A percentile compares a stretch with the other conserved stretches of the same genome.
These are phyloP conservation scores for Mormyrus proboscirostris DNA, from an alignment of 2,797 vertebrate genomes.

Conservation along the genomic window DNA sequence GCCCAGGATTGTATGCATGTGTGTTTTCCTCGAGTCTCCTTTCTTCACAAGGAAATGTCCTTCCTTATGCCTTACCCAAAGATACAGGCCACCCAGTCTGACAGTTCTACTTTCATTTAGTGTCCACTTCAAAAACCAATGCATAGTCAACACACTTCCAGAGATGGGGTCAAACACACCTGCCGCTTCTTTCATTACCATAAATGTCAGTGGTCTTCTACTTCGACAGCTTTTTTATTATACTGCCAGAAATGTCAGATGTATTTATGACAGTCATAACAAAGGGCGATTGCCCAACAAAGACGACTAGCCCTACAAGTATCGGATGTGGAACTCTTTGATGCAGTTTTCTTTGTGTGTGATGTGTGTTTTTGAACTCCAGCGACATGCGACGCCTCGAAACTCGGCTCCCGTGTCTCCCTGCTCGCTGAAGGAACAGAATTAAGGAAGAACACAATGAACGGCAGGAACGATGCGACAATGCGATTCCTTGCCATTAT, in stretches of 20 bases:
- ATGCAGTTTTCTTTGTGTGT: not conserved
- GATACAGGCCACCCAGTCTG: conserved; percentile 28
- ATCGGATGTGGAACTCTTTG: conserved; percentile 13
- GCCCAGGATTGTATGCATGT: not conserved
- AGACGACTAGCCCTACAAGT: conserved; percentile 22
- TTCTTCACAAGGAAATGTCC: conserved; percentile 51
- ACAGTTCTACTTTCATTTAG: conserved; percentile 53
- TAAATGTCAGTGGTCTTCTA: conserved; percentile 69
- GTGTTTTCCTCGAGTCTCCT: not conserved
- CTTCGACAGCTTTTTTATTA: conserved; percentile 52
- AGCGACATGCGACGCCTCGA: not conserved
- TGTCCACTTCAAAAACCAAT: conserved; percentile 61
- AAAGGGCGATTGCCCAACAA: conserved; percentile 33
- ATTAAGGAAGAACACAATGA: not conserved
- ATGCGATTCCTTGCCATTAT: not conserved
- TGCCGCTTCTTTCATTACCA: conserved; percentile 63
- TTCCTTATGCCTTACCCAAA: conserved; percentile 41
- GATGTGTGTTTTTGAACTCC: not conserved
- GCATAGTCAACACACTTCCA: conserved; percentile 58
- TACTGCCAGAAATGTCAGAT: conserved; percentile 61
- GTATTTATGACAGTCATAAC: conserved; percentile 53
- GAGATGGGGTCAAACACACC: conserved; percentile 60
- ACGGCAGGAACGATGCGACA: not conserved
- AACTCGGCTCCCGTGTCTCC: not conserved
- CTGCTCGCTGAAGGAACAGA: not conserved